Evolutionary conservation across 2,113 vertebrate genomes (phyloP).

Genomic region (Brienomyrus longianalis): DNA sequence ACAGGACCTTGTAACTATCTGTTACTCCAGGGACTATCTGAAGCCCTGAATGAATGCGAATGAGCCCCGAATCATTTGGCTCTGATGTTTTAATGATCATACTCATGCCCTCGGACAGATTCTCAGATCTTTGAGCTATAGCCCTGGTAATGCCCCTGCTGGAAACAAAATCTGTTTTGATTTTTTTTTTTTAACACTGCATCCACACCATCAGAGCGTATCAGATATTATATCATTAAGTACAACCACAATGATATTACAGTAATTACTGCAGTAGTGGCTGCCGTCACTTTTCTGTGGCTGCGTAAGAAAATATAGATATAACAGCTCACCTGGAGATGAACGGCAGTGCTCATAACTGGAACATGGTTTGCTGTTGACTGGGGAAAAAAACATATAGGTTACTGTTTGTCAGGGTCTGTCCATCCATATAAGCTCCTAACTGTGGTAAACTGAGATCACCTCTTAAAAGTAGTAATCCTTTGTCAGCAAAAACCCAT

Average conservation of each 20-base stretch:
- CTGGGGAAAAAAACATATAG: not conserved
- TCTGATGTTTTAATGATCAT: not conserved
- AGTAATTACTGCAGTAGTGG: not conserved
- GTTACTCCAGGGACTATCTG: not conserved
- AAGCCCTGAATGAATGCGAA: not conserved
- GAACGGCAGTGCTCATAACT: slow-evolving; percentile 1
- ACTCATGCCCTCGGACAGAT: not conserved
- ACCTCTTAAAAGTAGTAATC: not conserved
- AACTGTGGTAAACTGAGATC: not conserved
- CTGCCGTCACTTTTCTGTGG: not conserved
- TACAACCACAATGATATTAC: not conserved
- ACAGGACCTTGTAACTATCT: not conserved
- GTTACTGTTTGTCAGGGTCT: not conserved
- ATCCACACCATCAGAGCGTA: not conserved
- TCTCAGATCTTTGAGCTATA: not conserved
- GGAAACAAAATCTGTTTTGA: not conserved
- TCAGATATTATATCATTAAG: not conserved
- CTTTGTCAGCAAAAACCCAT: not conserved
- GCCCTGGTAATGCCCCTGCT: not conserved
- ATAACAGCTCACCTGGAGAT: slow-evolving; percentile 20
- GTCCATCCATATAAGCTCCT: not conserved
- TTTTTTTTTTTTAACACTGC: not conserved
- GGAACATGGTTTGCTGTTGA: not conserved
- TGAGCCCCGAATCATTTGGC: not conserved
- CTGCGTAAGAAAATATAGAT: not conserved